Conservation (phyloP, 1,140 invertebrate species). For the Epicauta chinensis region DNA sequence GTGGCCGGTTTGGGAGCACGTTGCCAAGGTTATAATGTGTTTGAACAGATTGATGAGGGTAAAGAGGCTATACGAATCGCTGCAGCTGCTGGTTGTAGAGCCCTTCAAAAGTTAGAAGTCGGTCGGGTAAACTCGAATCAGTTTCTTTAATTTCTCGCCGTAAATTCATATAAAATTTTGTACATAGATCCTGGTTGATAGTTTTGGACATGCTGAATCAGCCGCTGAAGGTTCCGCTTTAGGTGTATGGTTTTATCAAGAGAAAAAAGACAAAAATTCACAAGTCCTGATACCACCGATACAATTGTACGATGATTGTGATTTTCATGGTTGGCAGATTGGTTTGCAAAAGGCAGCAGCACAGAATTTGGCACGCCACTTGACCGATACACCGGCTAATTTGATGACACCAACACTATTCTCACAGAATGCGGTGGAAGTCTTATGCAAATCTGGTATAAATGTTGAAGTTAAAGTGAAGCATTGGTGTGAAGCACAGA, state of each 20-base stretch:
- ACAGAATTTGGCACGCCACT: conserved; percentile 54
- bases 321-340: conserved; percentile 49
- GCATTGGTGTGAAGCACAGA: conserved; percentile 54
- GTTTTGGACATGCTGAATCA: conserved; percentile 66
- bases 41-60: conserved; percentile 63
- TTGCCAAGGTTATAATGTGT: conserved; percentile 54
- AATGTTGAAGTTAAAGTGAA: conserved; percentile 50
- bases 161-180: no score
- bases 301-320: conserved; percentile 45
- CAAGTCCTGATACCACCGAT: conserved; percentile 46
- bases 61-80: conserved; percentile 58
- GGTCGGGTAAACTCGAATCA: conserved; percentile 33
- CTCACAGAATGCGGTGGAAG: conserved; percentile 46
- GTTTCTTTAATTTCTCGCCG: no score
- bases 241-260: conserved; percentile 59
- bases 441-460: conserved; percentile 44
- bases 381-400: conserved; percentile 63
- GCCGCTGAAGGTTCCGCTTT: conserved; percentile 65
- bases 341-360: conserved; percentile 52
- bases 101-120: conserved; percentile 52
- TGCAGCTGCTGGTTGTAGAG: conserved; percentile 49
- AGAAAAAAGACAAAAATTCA: conserved; percentile 51
- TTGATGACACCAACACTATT: conserved; percentile 57
- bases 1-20: conserved; percentile 63
- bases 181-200: conserved; percentile 55